Percentiles rank a stretch among this genome's conserved stretches.
phyloP scores from a whole-genome alignment of 2,888 invertebrate genomes.

The Nipponacmea schrenckii region DNA sequence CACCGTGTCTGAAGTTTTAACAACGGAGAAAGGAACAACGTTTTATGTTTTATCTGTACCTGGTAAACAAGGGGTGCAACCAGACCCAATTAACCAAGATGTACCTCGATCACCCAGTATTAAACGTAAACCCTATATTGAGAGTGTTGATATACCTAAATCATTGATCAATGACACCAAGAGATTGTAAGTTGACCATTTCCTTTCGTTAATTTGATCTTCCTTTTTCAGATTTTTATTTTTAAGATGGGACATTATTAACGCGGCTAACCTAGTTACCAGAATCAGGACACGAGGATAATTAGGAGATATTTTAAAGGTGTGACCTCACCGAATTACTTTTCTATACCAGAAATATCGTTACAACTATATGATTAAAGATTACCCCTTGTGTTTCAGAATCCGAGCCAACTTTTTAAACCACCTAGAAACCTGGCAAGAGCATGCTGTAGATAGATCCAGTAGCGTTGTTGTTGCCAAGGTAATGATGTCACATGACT shows the following conservation, averaged over 20 bases:
- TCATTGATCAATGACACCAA: constrained; percentile 49
- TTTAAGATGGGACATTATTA: too few relatives aligned
- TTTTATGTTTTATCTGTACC: constrained; percentile 63
- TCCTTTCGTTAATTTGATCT: too few relatives aligned
- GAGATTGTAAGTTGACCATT: constrained; percentile 42
- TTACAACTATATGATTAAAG: too few relatives aligned
- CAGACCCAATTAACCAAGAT: constrained; percentile 23
- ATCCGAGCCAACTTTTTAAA: constrained; percentile 65
- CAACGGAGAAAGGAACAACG: constrained; percentile 60
- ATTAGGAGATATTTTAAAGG: too few relatives aligned
- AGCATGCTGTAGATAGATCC: constrained; percentile 58
- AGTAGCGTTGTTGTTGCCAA: constrained; percentile 64
- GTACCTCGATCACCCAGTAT: constrained; percentile 16
- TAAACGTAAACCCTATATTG: constrained; percentile 34
- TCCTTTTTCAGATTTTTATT: too few relatives aligned
- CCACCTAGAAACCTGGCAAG: constrained; percentile 64
- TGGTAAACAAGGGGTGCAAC: constrained; percentile 47
- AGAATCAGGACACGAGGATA: too few relatives aligned
- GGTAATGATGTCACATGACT: too few relatives aligned
- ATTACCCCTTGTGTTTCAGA: constrained; percentile 37
- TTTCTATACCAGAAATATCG: too few relatives aligned
- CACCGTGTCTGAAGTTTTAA: constrained; percentile 55
- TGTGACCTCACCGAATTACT: too few relatives aligned
- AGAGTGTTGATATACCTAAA: constrained; percentile 44
- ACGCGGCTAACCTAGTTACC: too few relatives aligned